Evolutionary conservation across 2,113 vertebrate species (phyloP), one percentile per base, ranked within the genome.

Genomic region (Dasyprocta punctata): DNA sequence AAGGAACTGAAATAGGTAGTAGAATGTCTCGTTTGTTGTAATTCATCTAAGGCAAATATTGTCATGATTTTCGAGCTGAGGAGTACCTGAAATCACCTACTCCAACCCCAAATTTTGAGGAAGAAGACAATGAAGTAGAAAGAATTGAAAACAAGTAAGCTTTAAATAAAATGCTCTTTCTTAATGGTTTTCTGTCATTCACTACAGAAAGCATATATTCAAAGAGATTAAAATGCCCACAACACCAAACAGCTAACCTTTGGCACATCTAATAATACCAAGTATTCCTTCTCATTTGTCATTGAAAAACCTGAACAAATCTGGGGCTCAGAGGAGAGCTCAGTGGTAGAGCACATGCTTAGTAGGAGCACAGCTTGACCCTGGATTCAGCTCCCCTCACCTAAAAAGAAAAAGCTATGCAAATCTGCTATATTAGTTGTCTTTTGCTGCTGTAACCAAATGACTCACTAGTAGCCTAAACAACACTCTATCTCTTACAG

Each of bases 51-150:
- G 44, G 52, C n/a, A 92, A 86, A 81, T 60, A 33, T 56, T 41
- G 56, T 77, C 44, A 90, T 47, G 87, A 82, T 77, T 95, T 96
- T 93, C 44, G 89, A 94, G 30, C 17, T 38, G 33, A 82, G 86
- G 2, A 16, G 30, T 95, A 86, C 30, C 54, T 94, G 41, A 92
- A 19, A 65, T 69, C 41, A 60, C 84, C n/a, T 92, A 86, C 84
- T 63, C 20, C 30, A 47, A 93, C 8, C 36, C 22, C 38, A 75
- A 56, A 93, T 19, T 58, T 63, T 75, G 11, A 96, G 47, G 10
- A 75, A 5, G 26, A 85, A 5, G 28, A 81, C 12, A 91, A 0
- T 5, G 1, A 78, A 11, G 7, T 36, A 4, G 17, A 71, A 73
- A 96, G 22, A 94, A 89, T 0, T 67, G 60, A 92, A 88, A 94